Percentiles rank a stretch among this genome's conserved stretches.
These are phyloP conservation scores for Acronicta psi DNA, from an alignment of 2,888 invertebrate genomes.

Conservation along the genomic window DNA sequence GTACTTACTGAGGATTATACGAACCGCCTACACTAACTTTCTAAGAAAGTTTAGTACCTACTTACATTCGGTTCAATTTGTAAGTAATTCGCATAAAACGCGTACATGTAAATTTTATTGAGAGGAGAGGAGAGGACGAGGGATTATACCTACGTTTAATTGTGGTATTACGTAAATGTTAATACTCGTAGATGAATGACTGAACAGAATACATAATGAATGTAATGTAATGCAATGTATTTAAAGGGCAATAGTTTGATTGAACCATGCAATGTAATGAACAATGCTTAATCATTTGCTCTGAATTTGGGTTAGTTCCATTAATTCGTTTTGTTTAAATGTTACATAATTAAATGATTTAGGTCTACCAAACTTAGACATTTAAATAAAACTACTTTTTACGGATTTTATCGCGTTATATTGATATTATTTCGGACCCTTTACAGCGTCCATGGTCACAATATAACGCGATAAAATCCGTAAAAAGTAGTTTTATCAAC, in stretches of 20 bases:
- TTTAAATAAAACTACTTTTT: too few species aligned
- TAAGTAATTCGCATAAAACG: constrained; percentile 18
- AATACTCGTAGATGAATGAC: constrained; percentile 9
- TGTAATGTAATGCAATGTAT: neutral
- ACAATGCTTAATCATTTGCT: constrained; percentile 5
- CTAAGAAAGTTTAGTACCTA: constrained; percentile 63
- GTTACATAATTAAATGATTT: too few species aligned
- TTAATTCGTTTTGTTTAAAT: too few species aligned
- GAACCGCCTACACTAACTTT: constrained; percentile 60
- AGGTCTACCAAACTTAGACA: too few species aligned
- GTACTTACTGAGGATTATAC: constrained; percentile 34
- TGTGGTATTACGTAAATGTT: constrained; percentile 13
- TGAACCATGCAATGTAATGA: neutral
- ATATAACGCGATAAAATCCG: too few species aligned
- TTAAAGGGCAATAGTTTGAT: constrained; percentile 12
- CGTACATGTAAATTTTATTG: constrained; percentile 33
- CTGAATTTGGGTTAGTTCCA: neutral
- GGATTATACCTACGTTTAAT: constrained; percentile 2
- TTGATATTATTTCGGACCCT: too few species aligned
- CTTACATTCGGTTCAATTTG: constrained; percentile 29
- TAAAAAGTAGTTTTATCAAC: too few species aligned
- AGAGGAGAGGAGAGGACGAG: constrained; percentile 15
- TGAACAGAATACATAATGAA: constrained; percentile 7
- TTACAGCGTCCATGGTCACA: too few species aligned
- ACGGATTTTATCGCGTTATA: too few species aligned